Conservation (phyloP, 2,797 vertebrate genomes). For the Diglossa cyanea region DNA sequence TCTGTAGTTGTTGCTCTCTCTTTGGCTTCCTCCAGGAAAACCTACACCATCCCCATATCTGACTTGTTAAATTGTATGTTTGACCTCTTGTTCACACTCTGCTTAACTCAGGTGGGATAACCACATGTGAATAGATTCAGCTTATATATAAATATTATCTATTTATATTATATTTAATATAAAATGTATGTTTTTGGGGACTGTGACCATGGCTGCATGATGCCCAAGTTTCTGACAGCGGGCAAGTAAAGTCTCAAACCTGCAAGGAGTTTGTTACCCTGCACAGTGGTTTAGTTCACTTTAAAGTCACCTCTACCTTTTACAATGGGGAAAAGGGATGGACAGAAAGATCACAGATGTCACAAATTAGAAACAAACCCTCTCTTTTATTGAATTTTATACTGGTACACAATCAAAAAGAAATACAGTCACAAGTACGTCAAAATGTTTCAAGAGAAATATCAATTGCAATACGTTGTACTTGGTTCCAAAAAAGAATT, state of each 20-base stretch:
- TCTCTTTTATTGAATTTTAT: conserved; percentile 67
- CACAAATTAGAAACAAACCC: conserved; percentile 55
- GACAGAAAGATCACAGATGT: background rate
- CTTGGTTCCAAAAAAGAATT: conserved; percentile 68
- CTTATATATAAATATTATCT: background rate
- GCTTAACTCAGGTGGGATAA: background rate
- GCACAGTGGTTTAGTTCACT: background rate
- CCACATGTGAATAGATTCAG: background rate
- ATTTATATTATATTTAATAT: background rate
- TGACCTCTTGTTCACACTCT: background rate
- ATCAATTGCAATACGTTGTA: conserved; percentile 52
- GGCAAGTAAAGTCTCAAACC: background rate
- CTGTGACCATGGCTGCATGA: background rate
- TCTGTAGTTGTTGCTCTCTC: background rate
- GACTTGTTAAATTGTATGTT: background rate
- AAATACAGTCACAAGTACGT: conserved; percentile 67
- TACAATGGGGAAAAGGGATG: background rate
- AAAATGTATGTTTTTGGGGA: background rate
- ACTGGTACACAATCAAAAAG: conserved; percentile 68
- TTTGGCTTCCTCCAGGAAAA: background rate
- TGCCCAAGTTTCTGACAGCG: background rate
- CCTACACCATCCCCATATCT: accelerated
- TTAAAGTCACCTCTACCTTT: background rate
- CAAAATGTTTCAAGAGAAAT: conserved; percentile 63
- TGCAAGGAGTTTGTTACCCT: background rate